phyloP scores from a whole-genome alignment of 1,140 invertebrate genomes.

The Cryptotermes secundus region DNA sequence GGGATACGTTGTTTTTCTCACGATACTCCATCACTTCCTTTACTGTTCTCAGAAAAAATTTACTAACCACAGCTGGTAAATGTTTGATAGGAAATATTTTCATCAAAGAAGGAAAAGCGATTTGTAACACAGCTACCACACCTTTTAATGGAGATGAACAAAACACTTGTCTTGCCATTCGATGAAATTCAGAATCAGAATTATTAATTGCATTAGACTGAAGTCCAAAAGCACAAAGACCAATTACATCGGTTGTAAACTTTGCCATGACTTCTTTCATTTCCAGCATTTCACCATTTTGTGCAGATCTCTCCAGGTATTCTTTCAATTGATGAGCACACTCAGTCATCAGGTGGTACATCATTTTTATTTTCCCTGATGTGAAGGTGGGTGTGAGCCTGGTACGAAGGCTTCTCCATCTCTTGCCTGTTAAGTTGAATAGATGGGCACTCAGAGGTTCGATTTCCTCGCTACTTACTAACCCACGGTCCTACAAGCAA shows the following conservation, averaged over 20 bases:
- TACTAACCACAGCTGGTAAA: not conserved
- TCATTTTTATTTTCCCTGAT: conserved; percentile 50
- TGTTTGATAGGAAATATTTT: conserved; percentile 18
- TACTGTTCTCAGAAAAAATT: conserved; percentile 41
- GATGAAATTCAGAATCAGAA: conserved; percentile 52
- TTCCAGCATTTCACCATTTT: conserved; percentile 45
- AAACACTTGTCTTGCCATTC: conserved; percentile 46
- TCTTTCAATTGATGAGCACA: conserved; percentile 33
- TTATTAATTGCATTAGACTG: conserved; percentile 53
- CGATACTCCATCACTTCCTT: conserved; percentile 37
- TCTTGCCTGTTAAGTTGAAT: conserved; percentile 40
- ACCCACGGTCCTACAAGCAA: conserved; percentile 48
- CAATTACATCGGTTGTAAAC: conserved; percentile 59
- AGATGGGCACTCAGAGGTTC: conserved; percentile 44
- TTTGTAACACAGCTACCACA: not conserved
- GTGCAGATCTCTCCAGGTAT: conserved; percentile 44
- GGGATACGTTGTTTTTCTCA: conserved; percentile 42
- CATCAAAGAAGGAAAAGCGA: not conserved
- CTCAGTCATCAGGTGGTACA: conserved; percentile 38
- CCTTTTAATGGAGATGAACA: conserved; percentile 35
- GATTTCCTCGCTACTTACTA: conserved; percentile 49
- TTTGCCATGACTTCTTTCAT: conserved; percentile 49
- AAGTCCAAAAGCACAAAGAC: conserved; percentile 57
- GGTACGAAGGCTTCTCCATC: conserved; percentile 50
- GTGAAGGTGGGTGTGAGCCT: too few species aligned